These are phyloP conservation scores for Agelaius tricolor DNA, from an alignment of 2,113 vertebrate species.

Conservation along the genomic window DNA sequence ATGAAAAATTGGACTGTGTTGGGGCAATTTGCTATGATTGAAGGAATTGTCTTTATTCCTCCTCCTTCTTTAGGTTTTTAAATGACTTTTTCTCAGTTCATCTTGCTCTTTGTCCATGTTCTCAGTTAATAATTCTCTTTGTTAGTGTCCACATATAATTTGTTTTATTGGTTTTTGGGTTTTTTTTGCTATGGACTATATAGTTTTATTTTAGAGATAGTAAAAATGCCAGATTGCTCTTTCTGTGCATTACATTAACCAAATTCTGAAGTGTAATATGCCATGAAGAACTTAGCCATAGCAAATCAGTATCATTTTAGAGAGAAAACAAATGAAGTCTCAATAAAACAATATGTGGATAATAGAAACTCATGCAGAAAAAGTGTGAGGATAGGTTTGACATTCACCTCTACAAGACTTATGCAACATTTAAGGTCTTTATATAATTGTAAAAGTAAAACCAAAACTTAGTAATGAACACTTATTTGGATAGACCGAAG, in stretches of 20 bases:
- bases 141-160: background rate
- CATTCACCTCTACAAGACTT: background rate
- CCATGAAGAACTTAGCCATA: background rate
- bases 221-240: slow-evolving; percentile 32
- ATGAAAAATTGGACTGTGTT: background rate
- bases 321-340: background rate
- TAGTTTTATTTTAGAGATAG: slow-evolving; percentile 24
- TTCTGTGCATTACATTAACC: background rate
- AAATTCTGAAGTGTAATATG: slow-evolving; percentile 9
- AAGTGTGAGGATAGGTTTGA: background rate
- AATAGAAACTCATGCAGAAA: background rate
- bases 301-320: background rate
- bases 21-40: background rate
- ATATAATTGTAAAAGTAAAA: background rate
- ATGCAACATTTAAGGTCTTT: background rate
- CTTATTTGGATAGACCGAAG: background rate
- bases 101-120: background rate
- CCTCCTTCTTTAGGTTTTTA: background rate
- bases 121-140: background rate
- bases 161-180: background rate
- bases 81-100: background rate
- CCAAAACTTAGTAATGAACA: background rate
- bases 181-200: slow-evolving; percentile 28
- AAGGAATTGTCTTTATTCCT: background rate
- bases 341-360: background rate